Conservation (phyloP, 2,888 invertebrate species). For the Sinelater perroti region DNA sequence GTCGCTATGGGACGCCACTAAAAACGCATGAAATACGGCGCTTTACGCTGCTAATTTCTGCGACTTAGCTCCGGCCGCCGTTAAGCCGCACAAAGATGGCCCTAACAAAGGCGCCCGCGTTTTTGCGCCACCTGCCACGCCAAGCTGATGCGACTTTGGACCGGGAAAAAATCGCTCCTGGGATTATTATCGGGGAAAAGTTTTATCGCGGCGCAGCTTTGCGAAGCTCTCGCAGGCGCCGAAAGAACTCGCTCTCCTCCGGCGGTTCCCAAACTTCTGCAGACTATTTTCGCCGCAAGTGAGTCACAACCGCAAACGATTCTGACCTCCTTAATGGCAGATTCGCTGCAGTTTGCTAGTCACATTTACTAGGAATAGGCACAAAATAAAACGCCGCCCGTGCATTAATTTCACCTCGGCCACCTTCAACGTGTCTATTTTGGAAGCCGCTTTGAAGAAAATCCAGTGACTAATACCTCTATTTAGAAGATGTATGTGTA, state of each 20-base stretch:
- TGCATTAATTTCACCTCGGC: conserved; percentile 14
- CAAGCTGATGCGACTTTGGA: conserved; percentile 17
- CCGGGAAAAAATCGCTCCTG: not conserved
- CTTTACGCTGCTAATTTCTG: no score
- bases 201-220: conserved; percentile 13
- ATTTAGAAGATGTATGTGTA: no score
- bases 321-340: conserved; percentile 34
- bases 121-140: conserved; percentile 22
- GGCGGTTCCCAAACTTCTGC: not conserved
- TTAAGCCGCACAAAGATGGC: no score
- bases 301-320: conserved; percentile 34
- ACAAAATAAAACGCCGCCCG: conserved; percentile 19
- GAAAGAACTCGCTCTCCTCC: not conserved
- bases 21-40: no score
- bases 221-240: conserved; percentile 1
- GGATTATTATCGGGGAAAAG: conserved; percentile 9
- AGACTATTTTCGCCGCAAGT: conserved; percentile 28
- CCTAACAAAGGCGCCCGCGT: no score
- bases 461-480: no score
- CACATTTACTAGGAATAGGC: conserved; percentile 22
- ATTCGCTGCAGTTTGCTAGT: conserved; percentile 17
- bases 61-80: no score
- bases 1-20: no score
- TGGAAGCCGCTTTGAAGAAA: no score
- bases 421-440: no score